Percentiles rank a stretch among this genome's conserved stretches.
phyloP scores from a whole-genome alignment of 2,797 vertebrate genomes.

The Chrysocyon brachyurus region DNA sequence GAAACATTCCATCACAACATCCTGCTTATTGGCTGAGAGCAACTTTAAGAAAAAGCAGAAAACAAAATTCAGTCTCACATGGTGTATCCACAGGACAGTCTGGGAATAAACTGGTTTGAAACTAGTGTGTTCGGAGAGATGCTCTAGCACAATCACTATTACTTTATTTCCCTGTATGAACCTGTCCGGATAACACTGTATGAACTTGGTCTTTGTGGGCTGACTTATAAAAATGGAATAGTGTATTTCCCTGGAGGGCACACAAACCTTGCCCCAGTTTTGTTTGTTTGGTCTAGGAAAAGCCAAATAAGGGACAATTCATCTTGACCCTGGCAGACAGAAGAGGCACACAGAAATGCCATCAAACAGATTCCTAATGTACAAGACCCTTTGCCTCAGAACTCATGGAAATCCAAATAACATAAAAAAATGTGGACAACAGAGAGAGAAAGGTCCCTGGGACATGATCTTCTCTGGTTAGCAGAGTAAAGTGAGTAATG shows the following conservation, averaged over 20 bases:
- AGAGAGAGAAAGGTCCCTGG: not conserved
- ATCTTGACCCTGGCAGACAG: slow-evolving; percentile 1
- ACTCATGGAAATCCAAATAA: slow-evolving; percentile 41
- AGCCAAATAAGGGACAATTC: not conserved
- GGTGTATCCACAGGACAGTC: not conserved
- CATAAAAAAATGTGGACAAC: not conserved
- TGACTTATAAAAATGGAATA: not conserved
- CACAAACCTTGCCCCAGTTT: not conserved
- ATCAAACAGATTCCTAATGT: slow-evolving; percentile 34
- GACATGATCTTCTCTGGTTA: not conserved
- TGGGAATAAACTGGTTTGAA: not conserved
- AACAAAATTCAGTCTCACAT: not conserved
- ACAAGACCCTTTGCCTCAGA: not conserved
- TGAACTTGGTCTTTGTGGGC: not conserved
- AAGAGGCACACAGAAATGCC: not conserved
- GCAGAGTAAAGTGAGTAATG: slow-evolving; percentile 32
- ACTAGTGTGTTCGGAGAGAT: not conserved
- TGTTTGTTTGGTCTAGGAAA: slow-evolving; percentile 25
- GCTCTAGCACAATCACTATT: not conserved
- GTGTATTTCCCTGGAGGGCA: not conserved
- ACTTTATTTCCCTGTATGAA: not conserved
- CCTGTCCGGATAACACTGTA: not conserved
- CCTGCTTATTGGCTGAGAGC: not conserved
- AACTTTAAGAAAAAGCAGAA: not conserved
- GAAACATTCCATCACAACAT: not conserved